Evolutionary conservation across 2,113 vertebrate species (phyloP), one percentile per base, ranked within the genome.

Genomic region (Catharus fuscescens): DNA sequence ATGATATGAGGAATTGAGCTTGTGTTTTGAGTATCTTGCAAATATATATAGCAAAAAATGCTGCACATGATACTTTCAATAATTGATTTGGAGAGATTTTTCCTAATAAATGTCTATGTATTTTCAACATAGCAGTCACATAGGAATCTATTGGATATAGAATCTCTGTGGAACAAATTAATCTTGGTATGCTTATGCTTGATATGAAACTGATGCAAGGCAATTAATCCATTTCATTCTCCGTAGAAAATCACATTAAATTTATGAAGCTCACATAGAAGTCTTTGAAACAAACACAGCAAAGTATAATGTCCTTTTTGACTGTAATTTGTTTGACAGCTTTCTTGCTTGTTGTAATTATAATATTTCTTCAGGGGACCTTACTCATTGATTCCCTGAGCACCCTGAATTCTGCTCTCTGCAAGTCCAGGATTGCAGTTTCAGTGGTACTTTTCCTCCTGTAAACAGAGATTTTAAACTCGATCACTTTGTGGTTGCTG

Each of bases 401-500:
- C 18, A 78, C 47, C n/a, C 48, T 71, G 48, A 80, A 70, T 3
- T 42, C 42, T 48, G 11, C 17, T 71, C 25, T 31, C 10, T 7
- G 11, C 20, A 5, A 26, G 24, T 48, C 29, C 31, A 56, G 20
- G 14, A 6, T 0, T 56, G 42, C 48, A 71, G 31, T 18, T 72
- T 26, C 36, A 12, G 4, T 21, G 34, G 6, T 17, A 31, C 24
- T 56, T 80, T 64, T 64, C 5, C 2, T 62, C 2, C 17, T 48
- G 24, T 34, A 16, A 64, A 8, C 4, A n/a, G 10, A 47, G 48
- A 71, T 40, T 71, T 79, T 42, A 34, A 47, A 24, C 24, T 40
- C 1, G 0, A 29, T 48, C 8, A 7, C 24, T 40, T 47, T n/a
- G 16, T 34, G 29, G 4, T n/a, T 1, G 0, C 29, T 48, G 19